Conservation (phyloP, 2,113 vertebrate species). For the Muscicapa adusta region DNA sequence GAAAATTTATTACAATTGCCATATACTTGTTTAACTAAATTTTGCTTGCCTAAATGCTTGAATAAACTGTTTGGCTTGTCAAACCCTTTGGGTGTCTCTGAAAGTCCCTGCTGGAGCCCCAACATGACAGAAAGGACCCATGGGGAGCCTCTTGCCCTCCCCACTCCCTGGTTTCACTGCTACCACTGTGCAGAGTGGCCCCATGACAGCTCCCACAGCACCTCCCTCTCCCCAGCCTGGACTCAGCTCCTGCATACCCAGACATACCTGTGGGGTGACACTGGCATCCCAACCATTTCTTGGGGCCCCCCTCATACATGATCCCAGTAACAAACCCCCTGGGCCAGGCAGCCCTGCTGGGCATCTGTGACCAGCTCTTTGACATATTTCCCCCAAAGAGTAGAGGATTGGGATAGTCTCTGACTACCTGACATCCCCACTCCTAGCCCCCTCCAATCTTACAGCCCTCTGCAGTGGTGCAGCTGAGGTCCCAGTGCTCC, state of each 20-base stretch:
- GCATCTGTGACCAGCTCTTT: background rate
- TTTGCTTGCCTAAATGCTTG: background rate
- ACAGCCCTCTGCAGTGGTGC: background rate
- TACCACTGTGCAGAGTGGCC: background rate
- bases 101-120: background rate
- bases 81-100: background rate
- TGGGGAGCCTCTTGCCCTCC: background rate
- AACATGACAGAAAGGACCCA: background rate
- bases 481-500: background rate
- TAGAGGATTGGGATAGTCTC: background rate
- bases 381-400: background rate
- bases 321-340: background rate
- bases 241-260: background rate
- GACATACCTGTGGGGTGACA: background rate
- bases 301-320: background rate
- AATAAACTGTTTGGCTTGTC: background rate
- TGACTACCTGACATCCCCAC: background rate
- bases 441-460: background rate
- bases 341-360: background rate
- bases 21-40: background rate
- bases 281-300: background rate
- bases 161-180: background rate
- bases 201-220: background rate
- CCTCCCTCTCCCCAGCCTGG: background rate
- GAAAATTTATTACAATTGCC: background rate